A percentile compares a stretch with the other conserved stretches of the same genome.
Conservation (phyloP, 2,888 invertebrate genomes). For the Himalopsyche tibetana region DNA sequence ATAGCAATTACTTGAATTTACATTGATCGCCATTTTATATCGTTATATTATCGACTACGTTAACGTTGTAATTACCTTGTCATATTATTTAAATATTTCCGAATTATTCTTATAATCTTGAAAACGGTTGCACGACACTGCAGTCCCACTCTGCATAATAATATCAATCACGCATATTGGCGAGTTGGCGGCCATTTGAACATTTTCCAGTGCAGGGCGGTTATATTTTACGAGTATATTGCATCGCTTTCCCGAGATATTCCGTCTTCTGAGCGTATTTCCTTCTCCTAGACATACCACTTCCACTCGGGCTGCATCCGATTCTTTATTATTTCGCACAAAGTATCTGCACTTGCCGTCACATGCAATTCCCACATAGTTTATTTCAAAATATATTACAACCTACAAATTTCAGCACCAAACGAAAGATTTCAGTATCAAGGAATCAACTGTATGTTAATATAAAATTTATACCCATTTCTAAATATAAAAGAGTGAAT, state of each 20-base stretch:
- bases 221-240: background rate
- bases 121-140: background rate
- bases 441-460: too few relatives aligned
- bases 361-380: conserved; percentile 26
- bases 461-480: too few relatives aligned
- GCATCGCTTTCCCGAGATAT: conserved; percentile 6
- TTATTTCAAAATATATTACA: conserved; percentile 7
- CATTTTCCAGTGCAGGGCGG: conserved; percentile 29
- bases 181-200: conserved; percentile 34
- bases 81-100: too few relatives aligned
- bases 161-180: conserved; percentile 34
- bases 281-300: background rate
- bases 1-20: too few relatives aligned
- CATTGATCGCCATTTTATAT: too few relatives aligned
- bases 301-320: conserved; percentile 3
- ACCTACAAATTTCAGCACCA: background rate
- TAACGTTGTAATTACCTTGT: too few relatives aligned
- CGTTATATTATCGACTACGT: too few relatives aligned
- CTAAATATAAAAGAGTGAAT: too few relatives aligned
- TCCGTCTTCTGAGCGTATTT: conserved; percentile 13
- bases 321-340: conserved; percentile 16
- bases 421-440: too few relatives aligned
- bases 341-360: background rate
- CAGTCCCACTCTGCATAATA: background rate
- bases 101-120: too few relatives aligned